phyloP scores from a whole-genome alignment of 2,113 vertebrate genomes.

The Bathybates hornii region DNA sequence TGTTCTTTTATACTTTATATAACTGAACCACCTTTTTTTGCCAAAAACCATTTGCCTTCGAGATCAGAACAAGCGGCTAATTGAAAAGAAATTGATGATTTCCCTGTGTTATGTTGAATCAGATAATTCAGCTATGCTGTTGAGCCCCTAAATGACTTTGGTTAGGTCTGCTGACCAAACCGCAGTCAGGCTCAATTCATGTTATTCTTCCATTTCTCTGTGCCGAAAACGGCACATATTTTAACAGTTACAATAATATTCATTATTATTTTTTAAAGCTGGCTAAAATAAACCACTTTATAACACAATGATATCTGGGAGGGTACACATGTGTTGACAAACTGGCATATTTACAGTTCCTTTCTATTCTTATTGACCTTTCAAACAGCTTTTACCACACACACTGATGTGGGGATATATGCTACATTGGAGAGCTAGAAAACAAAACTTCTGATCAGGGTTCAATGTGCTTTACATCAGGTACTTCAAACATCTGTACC shows the following conservation, averaged over 20 bases:
- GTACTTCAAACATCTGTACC: neutral
- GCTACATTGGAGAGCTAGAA: neutral
- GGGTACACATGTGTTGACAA: accelerated
- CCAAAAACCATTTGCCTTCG: neutral
- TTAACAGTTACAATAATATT: constrained; percentile 28
- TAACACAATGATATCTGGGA: neutral
- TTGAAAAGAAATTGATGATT: constrained; percentile 24
- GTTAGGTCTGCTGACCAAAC: constrained; percentile 7
- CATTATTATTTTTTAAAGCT: neutral
- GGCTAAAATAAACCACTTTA: neutral
- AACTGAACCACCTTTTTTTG: neutral
- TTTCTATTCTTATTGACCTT: neutral
- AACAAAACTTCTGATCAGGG: neutral
- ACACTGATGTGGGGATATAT: neutral
- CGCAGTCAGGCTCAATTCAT: constrained; percentile 25
- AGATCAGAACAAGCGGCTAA: neutral
- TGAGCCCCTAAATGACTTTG: constrained; percentile 18
- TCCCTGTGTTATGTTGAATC: constrained; percentile 12
- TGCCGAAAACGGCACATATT: neutral
- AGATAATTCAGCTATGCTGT: constrained; percentile 11
- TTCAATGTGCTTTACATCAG: neutral
- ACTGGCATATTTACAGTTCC: neutral
- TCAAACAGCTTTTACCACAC: neutral
- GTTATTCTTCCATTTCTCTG: neutral
- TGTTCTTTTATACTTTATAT: neutral